Conservation (phyloP, 2,888 invertebrate species). For the Endotricha flammealis region DNA sequence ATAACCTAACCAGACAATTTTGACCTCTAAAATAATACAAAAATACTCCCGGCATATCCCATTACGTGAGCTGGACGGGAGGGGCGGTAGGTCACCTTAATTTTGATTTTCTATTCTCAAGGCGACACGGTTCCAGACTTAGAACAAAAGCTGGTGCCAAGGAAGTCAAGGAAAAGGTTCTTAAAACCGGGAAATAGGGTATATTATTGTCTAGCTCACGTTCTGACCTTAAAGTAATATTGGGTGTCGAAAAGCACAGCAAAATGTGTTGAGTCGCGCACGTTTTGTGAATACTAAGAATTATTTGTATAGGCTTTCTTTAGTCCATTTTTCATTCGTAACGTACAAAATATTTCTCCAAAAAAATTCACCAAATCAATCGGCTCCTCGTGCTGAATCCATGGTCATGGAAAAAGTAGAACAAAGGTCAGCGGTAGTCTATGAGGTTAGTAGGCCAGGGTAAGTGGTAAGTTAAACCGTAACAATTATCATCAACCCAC, state of each 20-base stretch:
- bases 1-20: constrained; percentile 32
- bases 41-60: constrained; percentile 23
- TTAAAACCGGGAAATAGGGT: constrained; percentile 33
- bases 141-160: constrained; percentile 51
- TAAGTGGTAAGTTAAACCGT: too few species aligned
- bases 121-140: constrained; percentile 49
- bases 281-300: background rate
- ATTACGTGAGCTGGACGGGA: constrained; percentile 23
- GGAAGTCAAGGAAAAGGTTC: constrained; percentile 29
- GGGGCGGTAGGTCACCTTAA: constrained; percentile 42
- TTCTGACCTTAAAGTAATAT: constrained; percentile 46
- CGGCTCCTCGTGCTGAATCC: too few species aligned
- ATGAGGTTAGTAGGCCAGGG: too few species aligned
- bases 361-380: too few species aligned
- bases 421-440: too few species aligned
- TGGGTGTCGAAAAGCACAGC: constrained; percentile 46
- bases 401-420: too few species aligned
- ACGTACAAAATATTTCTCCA: background rate
- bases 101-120: constrained; percentile 50
- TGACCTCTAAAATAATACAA: constrained; percentile 28
- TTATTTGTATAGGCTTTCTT: too few species aligned
- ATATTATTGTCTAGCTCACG: constrained; percentile 28
- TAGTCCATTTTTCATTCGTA: background rate
- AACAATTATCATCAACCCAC: too few species aligned
- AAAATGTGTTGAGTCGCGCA: constrained; percentile 31